Conservation (phyloP, 2,888 invertebrate genomes). For the Cantharis rustica region DNA sequence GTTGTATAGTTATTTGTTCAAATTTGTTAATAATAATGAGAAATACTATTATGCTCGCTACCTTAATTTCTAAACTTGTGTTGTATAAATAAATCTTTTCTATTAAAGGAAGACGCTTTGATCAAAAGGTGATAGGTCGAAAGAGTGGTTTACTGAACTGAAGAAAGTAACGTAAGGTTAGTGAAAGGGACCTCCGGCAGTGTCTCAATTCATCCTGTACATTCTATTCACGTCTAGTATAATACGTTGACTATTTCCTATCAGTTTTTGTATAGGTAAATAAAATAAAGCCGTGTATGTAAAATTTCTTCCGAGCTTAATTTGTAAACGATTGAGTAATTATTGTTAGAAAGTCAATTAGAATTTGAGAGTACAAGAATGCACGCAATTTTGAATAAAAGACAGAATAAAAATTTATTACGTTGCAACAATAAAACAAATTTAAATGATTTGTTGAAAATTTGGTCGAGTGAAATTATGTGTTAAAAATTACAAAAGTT, state of each 20-base stretch:
- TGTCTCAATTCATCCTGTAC: conserved; percentile 12
- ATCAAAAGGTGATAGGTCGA: conserved; percentile 32
- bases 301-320: not conserved
- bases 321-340: not conserved
- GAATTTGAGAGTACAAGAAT: not conserved
- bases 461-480: not conserved
- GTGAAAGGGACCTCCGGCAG: conserved; percentile 30
- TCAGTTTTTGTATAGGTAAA: not conserved
- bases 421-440: not conserved
- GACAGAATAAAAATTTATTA: not conserved
- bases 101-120: conserved; percentile 5
- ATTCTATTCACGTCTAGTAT: conserved; percentile 8
- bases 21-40: not conserved
- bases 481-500: not conserved
- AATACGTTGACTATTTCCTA: not conserved
- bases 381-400: not conserved
- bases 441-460: not conserved
- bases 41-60: not conserved
- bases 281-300: not conserved
- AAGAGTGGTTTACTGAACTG: conserved; percentile 29
- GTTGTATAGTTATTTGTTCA: not conserved
- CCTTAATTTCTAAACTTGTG: not conserved
- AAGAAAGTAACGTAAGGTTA: conserved; percentile 31
- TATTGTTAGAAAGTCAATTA: not conserved
- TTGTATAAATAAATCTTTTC: not conserved